These are phyloP conservation scores for Aphelocoma californica DNA, from an alignment of 2,797 vertebrate species.

Conservation along the genomic window DNA sequence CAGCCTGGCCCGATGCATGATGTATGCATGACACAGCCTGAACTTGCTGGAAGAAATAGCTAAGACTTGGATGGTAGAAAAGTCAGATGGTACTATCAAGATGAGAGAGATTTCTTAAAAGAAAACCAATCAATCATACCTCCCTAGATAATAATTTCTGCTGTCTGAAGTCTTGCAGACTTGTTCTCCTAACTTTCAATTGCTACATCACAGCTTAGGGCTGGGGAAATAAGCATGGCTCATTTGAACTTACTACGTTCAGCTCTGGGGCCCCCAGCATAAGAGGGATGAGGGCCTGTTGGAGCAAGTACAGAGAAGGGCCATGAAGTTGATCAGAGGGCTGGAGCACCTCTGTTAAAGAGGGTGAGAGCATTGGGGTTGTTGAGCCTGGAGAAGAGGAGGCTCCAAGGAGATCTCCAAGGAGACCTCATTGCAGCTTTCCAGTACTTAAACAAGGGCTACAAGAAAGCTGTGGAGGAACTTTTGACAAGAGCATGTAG, in stretches of 20 bases:
- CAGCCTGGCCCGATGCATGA: neutral
- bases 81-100: neutral
- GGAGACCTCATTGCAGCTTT: neutral
- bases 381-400: neutral
- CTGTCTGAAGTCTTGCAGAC: neutral
- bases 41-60: neutral
- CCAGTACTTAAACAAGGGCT: neutral
- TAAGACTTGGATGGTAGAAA: neutral
- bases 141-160: neutral
- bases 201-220: neutral
- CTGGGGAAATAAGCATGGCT: neutral
- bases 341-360: neutral
- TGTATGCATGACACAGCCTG: neutral
- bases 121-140: neutral
- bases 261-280: neutral
- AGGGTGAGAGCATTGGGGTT: neutral
- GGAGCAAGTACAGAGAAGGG: neutral
- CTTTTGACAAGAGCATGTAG: neutral
- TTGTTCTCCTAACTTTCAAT: neutral
- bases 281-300: neutral
- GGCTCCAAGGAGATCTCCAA: neutral
- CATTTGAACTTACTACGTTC: neutral
- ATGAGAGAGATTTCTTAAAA: neutral
- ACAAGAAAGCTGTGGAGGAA: neutral
- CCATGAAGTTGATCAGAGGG: neutral